Evolutionary conservation across 35 echinoderm and acorn worm species (phyloP).

Genomic region (Apostichopus parvimensis): DNA sequence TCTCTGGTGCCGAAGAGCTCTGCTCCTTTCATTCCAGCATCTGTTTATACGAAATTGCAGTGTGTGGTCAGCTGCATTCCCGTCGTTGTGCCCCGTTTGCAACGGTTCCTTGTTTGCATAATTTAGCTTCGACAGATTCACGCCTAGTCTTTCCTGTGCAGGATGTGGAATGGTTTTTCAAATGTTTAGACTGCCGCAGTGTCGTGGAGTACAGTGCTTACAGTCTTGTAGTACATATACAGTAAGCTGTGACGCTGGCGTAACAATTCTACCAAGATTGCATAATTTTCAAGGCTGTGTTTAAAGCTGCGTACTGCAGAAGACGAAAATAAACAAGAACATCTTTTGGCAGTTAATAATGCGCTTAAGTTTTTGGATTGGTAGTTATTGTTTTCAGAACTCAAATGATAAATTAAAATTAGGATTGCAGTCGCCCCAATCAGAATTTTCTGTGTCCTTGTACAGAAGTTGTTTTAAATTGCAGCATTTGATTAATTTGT

Average conservation of each 20-base stretch:
- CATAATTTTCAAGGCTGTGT: too few relatives aligned
- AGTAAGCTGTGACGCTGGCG: neutral
- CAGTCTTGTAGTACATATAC: neutral
- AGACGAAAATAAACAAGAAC: too few relatives aligned
- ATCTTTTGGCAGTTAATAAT: too few relatives aligned
- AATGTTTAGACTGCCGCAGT: neutral
- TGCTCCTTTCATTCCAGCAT: neutral
- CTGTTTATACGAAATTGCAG: neutral
- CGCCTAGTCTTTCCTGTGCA: constrained; percentile 26
- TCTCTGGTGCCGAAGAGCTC: neutral
- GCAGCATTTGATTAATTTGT: too few relatives aligned
- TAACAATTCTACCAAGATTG: neutral
- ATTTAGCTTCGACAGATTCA: constrained; percentile 25
- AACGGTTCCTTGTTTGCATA: constrained; percentile 38
- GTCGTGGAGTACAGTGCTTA: too few relatives aligned
- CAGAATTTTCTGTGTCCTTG: too few relatives aligned
- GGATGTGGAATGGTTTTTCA: neutral
- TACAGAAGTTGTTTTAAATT: too few relatives aligned
- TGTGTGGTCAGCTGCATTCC: neutral
- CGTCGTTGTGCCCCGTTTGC: constrained; percentile 21
- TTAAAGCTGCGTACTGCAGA: too few relatives aligned
- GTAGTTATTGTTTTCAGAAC: too few relatives aligned
- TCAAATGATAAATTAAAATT: too few relatives aligned
- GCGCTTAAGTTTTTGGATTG: too few relatives aligned
- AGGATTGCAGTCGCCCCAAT: too few relatives aligned